Conservation (phyloP, 2,113 vertebrate species). For the Vulpes vulpes region DNA sequence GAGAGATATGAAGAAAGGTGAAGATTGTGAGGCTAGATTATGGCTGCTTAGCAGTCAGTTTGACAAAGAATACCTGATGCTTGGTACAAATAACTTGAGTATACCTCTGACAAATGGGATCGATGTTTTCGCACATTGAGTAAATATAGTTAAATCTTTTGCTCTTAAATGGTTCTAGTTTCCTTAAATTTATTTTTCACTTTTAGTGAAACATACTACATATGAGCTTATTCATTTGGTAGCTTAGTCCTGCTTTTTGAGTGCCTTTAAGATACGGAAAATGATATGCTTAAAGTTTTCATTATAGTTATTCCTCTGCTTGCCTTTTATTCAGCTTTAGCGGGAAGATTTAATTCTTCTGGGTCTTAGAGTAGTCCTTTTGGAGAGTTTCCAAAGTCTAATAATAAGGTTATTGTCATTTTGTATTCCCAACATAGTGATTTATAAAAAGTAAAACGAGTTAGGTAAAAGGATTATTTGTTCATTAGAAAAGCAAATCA, state of each 20-base stretch:
- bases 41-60: background rate
- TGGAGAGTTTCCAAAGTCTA: background rate
- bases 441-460: background rate
- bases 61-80: background rate
- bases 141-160: background rate
- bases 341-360: background rate
- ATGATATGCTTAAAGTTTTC: slow-evolving; percentile 6
- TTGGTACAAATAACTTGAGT: slow-evolving; percentile 19
- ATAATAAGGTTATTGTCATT: background rate
- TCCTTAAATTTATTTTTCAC: background rate
- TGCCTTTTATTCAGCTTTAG: slow-evolving; percentile 14
- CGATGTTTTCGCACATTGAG: background rate
- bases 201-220: background rate
- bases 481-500: slow-evolving; percentile 7
- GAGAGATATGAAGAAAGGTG: background rate
- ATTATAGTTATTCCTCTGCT: background rate
- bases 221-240: background rate
- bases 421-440: slow-evolving; percentile 27
- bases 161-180: background rate
- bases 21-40: background rate
- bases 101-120: background rate
- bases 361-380: slow-evolving; percentile 33
- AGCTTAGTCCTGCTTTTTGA: background rate
- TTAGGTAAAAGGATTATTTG: background rate
- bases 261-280: background rate